Evolutionary conservation across 2,113 vertebrate genomes (phyloP).

Genomic region (Larimichthys crocea): DNA sequence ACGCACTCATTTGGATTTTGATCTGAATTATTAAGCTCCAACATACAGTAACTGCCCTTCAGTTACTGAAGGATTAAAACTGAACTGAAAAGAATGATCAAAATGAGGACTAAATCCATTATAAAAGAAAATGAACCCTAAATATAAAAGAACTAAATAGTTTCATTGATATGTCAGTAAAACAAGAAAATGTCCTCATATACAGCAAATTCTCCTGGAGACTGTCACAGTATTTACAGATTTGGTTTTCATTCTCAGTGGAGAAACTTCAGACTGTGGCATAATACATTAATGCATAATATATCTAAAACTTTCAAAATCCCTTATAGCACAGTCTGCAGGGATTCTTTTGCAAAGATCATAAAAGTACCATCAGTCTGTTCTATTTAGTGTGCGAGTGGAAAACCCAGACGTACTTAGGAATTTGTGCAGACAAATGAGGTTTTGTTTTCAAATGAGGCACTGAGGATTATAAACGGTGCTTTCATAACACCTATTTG

Average conservation of each 20-base stretch:
- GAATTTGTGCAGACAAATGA: slow-evolving; percentile 9
- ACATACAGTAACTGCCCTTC: no score
- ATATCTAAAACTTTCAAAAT: slow-evolving; percentile 13
- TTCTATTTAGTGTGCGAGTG: neutral
- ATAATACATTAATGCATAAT: slow-evolving; percentile 8
- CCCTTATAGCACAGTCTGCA: neutral
- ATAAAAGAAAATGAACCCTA: neutral
- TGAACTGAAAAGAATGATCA: neutral
- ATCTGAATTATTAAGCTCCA: neutral
- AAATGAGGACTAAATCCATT: neutral
- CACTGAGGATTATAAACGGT: slow-evolving; percentile 39
- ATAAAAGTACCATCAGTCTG: slow-evolving; percentile 2
- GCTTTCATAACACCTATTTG: slow-evolving; percentile 49
- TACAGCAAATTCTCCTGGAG: neutral
- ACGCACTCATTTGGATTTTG: neutral
- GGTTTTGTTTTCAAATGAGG: slow-evolving; percentile 8
- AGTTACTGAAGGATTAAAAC: neutral
- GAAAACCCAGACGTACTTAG: slow-evolving; percentile 12
- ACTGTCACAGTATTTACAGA: neutral
- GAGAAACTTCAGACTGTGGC: slow-evolving; percentile 18
- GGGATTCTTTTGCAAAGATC: slow-evolving; percentile 17
- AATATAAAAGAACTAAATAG: neutral
- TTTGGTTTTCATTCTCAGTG: slow-evolving; percentile 1
- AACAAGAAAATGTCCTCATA: neutral
- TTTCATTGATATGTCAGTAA: neutral